These are phyloP conservation scores for Pandion haliaetus DNA, from an alignment of 2,113 vertebrate species.

Conservation along the genomic window DNA sequence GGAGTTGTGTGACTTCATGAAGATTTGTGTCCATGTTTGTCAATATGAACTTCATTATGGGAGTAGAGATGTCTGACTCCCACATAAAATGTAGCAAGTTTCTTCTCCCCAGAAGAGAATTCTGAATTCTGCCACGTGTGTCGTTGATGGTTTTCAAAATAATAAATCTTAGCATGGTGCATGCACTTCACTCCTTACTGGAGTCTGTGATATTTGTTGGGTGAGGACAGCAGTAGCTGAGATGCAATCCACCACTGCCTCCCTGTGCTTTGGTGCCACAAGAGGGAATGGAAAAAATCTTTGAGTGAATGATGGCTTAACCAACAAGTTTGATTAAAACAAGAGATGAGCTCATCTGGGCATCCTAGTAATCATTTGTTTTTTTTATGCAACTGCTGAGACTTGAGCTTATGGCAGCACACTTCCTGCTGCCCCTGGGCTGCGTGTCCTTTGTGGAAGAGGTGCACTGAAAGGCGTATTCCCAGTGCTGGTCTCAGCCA, in stretches of 20 bases:
- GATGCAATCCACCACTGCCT: background rate
- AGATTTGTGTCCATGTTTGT: background rate
- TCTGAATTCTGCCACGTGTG: background rate
- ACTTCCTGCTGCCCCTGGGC: background rate
- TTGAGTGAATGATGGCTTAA: background rate
- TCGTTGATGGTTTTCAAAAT: background rate
- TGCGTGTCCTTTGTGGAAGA: background rate
- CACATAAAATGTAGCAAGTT: background rate
- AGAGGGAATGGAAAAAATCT: background rate
- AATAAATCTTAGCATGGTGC: background rate
- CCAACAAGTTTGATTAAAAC: background rate
- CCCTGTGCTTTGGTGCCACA: background rate
- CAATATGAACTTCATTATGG: background rate
- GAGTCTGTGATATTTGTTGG: background rate
- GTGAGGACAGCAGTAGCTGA: background rate
- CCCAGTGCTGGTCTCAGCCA: background rate
- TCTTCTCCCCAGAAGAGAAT: background rate
- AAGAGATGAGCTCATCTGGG: background rate
- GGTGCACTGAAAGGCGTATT: rapidly evolving
- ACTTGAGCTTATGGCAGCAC: background rate
- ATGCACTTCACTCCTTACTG: rapidly evolving
- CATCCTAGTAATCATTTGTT: background rate
- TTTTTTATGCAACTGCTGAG: background rate
- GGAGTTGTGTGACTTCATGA: background rate
- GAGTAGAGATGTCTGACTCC: background rate